These are phyloP conservation scores for Gobionotothen gibberifrons DNA, from an alignment of 2,797 vertebrate genomes.

Conservation along the genomic window DNA sequence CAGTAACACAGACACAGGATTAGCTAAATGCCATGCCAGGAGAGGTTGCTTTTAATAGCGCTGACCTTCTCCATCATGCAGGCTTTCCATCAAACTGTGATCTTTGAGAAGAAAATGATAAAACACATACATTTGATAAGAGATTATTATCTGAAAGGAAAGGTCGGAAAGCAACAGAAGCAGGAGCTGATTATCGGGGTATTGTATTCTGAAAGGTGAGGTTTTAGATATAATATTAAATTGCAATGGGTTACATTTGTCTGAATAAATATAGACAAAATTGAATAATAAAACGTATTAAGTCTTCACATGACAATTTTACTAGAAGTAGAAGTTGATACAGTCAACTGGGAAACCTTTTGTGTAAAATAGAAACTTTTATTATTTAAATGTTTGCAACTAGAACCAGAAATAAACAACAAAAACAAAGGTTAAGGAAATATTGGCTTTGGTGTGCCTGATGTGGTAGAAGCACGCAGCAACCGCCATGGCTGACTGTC, in stretches of 20 bases:
- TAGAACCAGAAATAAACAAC: neutral
- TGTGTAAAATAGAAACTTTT: too few species aligned
- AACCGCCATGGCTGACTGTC: neutral
- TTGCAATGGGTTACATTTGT: neutral
- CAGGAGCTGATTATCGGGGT: neutral
- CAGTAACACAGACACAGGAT: conserved; percentile 39
- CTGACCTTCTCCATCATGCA: conserved; percentile 45
- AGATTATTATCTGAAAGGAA: neutral
- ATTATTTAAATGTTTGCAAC: neutral
- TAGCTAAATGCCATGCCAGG: conserved; percentile 48
- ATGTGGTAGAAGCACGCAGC: neutral
- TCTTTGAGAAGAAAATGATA: neutral
- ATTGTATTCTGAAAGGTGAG: neutral
- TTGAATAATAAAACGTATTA: neutral
- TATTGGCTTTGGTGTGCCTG: neutral
- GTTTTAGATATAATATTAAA: neutral
- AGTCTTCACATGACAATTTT: neutral
- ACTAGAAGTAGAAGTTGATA: neutral
- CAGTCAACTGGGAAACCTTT: neutral
- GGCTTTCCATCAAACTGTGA: conserved; percentile 19
- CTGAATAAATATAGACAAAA: neutral
- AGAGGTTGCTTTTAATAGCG: conserved; percentile 48
- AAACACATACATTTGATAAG: neutral
- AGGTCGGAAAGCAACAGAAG: conserved; percentile 8
- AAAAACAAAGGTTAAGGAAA: neutral